Conservation (phyloP, 2,113 vertebrate genomes). For the Neolamprologus sp. region DNA sequence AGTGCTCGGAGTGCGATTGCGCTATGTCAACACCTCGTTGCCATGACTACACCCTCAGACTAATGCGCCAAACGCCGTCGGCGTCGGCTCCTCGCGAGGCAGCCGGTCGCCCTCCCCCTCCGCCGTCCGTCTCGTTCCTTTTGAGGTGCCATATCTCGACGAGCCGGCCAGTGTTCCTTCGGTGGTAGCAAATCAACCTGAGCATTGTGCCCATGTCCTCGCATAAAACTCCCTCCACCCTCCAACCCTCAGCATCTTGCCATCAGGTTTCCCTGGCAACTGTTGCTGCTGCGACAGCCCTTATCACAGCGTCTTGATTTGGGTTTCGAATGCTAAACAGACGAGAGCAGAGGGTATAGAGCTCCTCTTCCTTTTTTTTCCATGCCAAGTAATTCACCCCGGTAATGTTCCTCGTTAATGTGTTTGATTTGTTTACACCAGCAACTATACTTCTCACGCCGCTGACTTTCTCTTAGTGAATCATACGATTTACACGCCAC, state of each 20-base stretch:
- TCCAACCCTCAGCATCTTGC: constrained; percentile 45
- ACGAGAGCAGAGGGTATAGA: constrained; percentile 26
- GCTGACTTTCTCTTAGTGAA: background rate
- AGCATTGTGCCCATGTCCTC: constrained; percentile 33
- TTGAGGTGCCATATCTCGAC: constrained; percentile 8
- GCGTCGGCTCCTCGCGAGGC: background rate
- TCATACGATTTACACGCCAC: background rate
- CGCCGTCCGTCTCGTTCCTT: constrained; percentile 23
- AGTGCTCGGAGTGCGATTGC: constrained; percentile 36
- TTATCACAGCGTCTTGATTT: constrained; percentile 57
- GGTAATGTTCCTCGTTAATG: background rate
- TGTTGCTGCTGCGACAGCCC: constrained; percentile 68
- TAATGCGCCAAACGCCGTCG: constrained; percentile 45
- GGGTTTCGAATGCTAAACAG: constrained; percentile 63
- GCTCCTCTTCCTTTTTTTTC: background rate
- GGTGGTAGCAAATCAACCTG: constrained; percentile 46
- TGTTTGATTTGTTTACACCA: background rate
- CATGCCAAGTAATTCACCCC: background rate
- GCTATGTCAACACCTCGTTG: constrained; percentile 65
- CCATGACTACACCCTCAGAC: constrained; percentile 55
- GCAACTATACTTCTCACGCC: background rate
- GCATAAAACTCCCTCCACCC: background rate
- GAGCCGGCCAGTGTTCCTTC: constrained; percentile 22
- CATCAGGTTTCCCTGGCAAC: constrained; percentile 74
- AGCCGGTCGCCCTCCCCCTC: background rate